Evolutionary conservation across 2,113 vertebrate genomes (phyloP).

Genomic region (Heterocephalus glaber): DNA sequence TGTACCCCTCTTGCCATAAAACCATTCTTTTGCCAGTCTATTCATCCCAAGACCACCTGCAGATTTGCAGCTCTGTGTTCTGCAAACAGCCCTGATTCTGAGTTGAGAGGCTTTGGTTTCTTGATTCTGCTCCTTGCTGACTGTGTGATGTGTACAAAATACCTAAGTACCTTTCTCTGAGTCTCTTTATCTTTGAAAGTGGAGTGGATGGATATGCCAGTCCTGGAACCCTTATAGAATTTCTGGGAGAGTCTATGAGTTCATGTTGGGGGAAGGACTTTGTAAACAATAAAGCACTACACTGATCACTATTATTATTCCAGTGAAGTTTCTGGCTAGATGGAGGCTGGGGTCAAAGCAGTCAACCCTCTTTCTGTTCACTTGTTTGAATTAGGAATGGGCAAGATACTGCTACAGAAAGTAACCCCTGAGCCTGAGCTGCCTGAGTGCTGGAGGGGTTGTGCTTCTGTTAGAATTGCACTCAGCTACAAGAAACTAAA

Average conservation of each 20-base stretch:
- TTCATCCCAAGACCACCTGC: neutral
- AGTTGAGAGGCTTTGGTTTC: neutral
- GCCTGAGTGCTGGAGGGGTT: neutral
- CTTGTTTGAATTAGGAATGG: constrained; percentile 37
- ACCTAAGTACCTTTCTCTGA: neutral
- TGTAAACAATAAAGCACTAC: neutral
- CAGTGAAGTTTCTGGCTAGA: constrained; percentile 16
- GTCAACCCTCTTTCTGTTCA: neutral
- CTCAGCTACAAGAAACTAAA: neutral
- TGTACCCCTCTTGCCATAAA: neutral
- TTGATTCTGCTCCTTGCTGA: neutral
- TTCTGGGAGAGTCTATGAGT: constrained; percentile 23
- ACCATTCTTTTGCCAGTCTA: neutral
- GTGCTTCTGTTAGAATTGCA: neutral
- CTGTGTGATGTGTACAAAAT: neutral
- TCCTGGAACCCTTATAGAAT: neutral
- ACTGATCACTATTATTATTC: neutral
- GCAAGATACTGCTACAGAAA: neutral
- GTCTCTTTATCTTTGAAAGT: constrained; percentile 1
- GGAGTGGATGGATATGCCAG: neutral
- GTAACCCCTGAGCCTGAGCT: neutral
- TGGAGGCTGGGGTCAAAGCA: constrained; percentile 32
- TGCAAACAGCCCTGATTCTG: neutral
- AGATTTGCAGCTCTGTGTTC: neutral
- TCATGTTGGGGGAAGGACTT: neutral